Base-by-base conservation (phyloP, 64 coral and sea anemone species). In the Stylophora pistillata region DNA sequence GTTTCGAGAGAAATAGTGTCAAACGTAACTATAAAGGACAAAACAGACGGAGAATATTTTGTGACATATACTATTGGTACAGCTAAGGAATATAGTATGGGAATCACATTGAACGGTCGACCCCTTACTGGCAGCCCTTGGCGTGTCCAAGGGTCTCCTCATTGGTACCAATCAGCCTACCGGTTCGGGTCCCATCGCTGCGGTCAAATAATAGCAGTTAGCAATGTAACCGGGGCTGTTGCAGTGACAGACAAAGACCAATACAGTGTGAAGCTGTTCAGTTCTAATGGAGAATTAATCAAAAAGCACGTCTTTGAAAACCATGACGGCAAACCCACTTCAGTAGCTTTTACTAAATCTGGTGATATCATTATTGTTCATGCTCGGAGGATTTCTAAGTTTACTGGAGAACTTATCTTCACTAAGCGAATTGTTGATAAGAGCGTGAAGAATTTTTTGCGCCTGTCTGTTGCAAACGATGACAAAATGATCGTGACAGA, bases 291-390 rank as follows among this genome's bases (percentile, higher is more conserved):
- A 9, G 15, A 26, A 58, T 75, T 70, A 37, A 79, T 21, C 21
- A 52, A 18, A n/a, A 3, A 72, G 33, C 79, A 27, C 21, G 61
- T 20, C 23, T 64, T 64, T 64, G 61, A 64, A 21, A 16, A 64
- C 20, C 18, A 21, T 64, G 16, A 64, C 6, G 55, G 21, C 20
- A 59, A 78, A 28, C 87, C 87, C 15, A 55, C 10, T 52, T 64
- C 74, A 56, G 76, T 76, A 2, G 62, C 77, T 26, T 89, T 89
- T 41, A 71, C 76, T 17, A 30, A 21, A 70, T 76, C 63, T 9
- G 63, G 65, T 64, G 53, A 78, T 7, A n/a, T 89, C 52, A 27
- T 89, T 5, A 66, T 77, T 30, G 32, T 78, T 78, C 76, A 78
- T 1, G 53, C 56, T n/a, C 77, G 53, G 21, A 41, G 11, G 55